phyloP scores from a whole-genome alignment of 2,113 vertebrate genomes.

The Drymodes brunneopygia region DNA sequence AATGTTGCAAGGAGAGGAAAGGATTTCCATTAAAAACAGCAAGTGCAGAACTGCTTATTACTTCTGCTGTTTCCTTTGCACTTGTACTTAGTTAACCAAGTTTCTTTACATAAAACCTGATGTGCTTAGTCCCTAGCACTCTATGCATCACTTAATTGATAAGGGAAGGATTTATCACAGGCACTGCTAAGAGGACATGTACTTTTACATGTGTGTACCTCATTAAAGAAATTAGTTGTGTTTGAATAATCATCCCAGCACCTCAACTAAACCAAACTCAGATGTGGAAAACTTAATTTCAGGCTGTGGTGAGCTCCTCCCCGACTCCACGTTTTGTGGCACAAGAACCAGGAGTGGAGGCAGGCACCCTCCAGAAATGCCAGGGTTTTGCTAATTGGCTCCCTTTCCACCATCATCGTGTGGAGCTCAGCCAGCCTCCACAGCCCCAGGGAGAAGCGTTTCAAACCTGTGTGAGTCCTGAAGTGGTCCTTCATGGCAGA shows the following conservation, averaged over 20 bases:
- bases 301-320: not conserved
- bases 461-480: constrained; percentile 95
- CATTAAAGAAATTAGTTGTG: not conserved
- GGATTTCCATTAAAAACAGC: constrained; percentile 24
- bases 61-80: not conserved
- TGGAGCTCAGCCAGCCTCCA: fast-evolving
- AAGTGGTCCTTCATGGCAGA: constrained; percentile 99
- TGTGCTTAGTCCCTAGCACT: not conserved
- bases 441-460: fast-evolving
- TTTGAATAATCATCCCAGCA: not conserved
- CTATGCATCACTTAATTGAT: not conserved
- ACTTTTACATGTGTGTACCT: not conserved
- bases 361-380: not conserved
- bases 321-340: not conserved
- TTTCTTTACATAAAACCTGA: not conserved
- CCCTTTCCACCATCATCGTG: not conserved
- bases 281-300: not conserved
- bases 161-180: not conserved
- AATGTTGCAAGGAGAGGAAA: constrained; percentile 11
- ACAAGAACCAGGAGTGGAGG: not conserved
- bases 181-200: not conserved
- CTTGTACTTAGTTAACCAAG: not conserved
- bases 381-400: not conserved
- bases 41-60: constrained; percentile 12
- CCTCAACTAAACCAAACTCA: not conserved